Evolutionary conservation across 1,140 invertebrate species (phyloP).

Genomic region (Linepithema humile): DNA sequence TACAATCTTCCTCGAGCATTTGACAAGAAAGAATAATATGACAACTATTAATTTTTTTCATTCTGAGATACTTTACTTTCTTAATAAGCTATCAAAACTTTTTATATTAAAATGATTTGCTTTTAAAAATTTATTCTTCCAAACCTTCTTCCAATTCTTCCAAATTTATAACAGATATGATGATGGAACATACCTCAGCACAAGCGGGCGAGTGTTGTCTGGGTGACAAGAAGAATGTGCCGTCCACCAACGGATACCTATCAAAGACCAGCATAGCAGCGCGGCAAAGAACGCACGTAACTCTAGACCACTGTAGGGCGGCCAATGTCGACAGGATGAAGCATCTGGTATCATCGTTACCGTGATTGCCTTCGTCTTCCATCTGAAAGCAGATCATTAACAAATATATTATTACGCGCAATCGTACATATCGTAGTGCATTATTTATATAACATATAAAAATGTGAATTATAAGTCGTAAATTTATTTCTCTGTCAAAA

Average conservation of each 20-base stretch:
- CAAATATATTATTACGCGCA: neutral
- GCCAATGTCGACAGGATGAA: conserved; percentile 96
- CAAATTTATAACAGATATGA: neutral
- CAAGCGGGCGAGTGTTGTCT: conserved; percentile 93
- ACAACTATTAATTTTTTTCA: neutral
- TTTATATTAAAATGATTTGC: no score
- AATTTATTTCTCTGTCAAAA: neutral
- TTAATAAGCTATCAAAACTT: neutral
- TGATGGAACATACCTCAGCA: conserved; percentile 89
- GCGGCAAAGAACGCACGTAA: conserved; percentile 95
- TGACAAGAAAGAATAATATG: neutral
- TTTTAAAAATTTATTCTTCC: neutral
- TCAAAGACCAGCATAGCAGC: conserved; percentile 96
- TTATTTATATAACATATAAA: neutral
- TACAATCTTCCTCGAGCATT: neutral
- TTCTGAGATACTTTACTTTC: neutral
- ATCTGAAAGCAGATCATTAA: conserved; percentile 88
- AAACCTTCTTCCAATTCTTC: neutral
- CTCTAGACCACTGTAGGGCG: conserved; percentile 92
- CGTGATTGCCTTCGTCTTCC: conserved; percentile 98
- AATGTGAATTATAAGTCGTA: neutral
- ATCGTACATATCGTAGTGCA: neutral
- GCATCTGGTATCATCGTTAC: conserved; percentile 97
- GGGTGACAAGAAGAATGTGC: conserved; percentile 98
- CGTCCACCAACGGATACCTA: conserved; percentile 97